Base-by-base conservation (phyloP, 2,888 invertebrate species). In the Drosophila anomelani region DNA sequence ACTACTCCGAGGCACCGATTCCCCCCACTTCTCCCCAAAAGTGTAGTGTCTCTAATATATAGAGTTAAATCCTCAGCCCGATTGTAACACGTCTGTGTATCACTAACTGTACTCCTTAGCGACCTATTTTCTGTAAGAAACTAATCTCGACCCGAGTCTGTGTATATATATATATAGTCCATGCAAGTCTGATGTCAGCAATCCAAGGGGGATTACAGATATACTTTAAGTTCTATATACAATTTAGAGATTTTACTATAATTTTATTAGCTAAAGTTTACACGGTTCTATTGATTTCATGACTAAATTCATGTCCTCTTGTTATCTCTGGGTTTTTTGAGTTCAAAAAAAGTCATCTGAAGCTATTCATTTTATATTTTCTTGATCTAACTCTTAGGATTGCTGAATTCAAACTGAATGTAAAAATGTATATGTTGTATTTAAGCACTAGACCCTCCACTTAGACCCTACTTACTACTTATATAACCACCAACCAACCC, bases 101-200 rank as follows among this genome's bases (percentile, higher is more conserved):
- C 68, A 76, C 76, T 75, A 67, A 67, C 53, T 59, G 67, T 68
- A 68, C 59, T 44, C 56, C 41, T 51, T 75, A 62, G 63, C 55
- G 23, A 73, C 26, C 23, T 51, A 29, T 20, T 34, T 23, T 29
- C 44, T 4, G 34, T 17, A 20, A 29, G 29, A 70, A 54, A 70
- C 54, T 43, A 41, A 34, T 29, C 72, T 39, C 20, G 34, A 56
- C 44, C 43, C 38, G 15, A 61, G 36, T 56, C 43, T 46, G 57
- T 73, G 75, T 73, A 63, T 36, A 68, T 23, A 63, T 36, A 68
- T 23, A 68, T 53, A 43, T 23, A 51, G 41, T 26, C 54, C 61
- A 38, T 54, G 41, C 20, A 41, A 68, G 68, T 23, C 13, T 17
- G 34, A 29, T 26, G 12, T 46, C 34, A 6, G 55, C 26, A 55